These are phyloP conservation scores for Anolis carolinensis DNA, from an alignment of 2,113 vertebrate species.

Conservation along the genomic window DNA sequence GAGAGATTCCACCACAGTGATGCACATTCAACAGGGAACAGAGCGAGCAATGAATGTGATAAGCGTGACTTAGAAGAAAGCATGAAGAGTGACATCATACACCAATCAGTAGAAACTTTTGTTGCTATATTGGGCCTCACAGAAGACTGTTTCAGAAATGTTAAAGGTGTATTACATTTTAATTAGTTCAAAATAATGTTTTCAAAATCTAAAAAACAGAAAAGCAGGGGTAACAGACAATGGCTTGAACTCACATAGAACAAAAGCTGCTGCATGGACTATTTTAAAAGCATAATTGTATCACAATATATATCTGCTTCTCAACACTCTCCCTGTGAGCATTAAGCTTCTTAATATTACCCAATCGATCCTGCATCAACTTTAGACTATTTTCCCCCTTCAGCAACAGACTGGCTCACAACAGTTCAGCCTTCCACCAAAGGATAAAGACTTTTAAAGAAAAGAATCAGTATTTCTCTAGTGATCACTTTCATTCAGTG, in stretches of 20 bases:
- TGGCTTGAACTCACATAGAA: not conserved
- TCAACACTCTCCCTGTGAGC: not conserved
- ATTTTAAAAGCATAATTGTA: not conserved
- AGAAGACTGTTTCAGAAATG: not conserved
- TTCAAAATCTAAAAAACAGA: not conserved
- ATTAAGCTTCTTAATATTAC: not conserved
- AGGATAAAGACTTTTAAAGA: not conserved
- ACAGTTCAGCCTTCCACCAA: not conserved
- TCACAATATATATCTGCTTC: not conserved
- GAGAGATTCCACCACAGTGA: constrained; percentile 25
- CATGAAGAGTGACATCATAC: constrained; percentile 19
- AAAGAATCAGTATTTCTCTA: not conserved
- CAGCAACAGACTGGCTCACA: not conserved
- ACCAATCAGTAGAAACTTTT: not conserved
- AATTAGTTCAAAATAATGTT: not conserved
- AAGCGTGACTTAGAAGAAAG: constrained; percentile 30
- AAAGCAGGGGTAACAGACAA: not conserved
- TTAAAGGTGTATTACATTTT: not conserved
- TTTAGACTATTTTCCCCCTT: not conserved
- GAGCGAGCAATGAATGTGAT: constrained; percentile 8
- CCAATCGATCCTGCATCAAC: not conserved
- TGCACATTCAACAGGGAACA: constrained; percentile 17
- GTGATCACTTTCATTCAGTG: not conserved
- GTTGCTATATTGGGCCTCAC: constrained; percentile 2
- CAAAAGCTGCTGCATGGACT: not conserved